A percentile compares a stretch with the other conserved stretches of the same genome.
Evolutionary conservation across 2,797 vertebrate genomes (phyloP).

Genomic region (Ara ararauna): DNA sequence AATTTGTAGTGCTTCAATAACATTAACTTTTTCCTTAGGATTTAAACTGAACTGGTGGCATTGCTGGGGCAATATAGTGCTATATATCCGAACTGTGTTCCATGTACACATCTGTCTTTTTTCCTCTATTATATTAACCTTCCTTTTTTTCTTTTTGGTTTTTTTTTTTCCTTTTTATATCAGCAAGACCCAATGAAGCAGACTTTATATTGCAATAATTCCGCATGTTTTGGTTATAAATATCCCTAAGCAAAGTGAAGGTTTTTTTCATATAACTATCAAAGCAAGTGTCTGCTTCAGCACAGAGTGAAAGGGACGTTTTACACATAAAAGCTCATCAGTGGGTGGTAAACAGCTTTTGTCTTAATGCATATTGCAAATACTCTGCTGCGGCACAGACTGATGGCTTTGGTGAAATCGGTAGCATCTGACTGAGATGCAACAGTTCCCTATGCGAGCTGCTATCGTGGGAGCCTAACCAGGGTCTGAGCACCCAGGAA

Average conservation of each 20-base stretch:
- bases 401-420: neutral
- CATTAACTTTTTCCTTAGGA: conserved; percentile 8
- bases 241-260: conserved; percentile 68
- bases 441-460: neutral
- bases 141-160: neutral
- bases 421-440: neutral
- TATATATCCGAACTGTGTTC: neutral
- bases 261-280: conserved; percentile 69
- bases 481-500: neutral
- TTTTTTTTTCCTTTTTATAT: neutral
- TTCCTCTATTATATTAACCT: conserved; percentile 52
- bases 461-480: neutral
- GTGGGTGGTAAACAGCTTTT: conserved; percentile 37
- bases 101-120: neutral
- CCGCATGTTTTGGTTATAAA: conserved; percentile 71
- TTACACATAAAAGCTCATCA: conserved; percentile 49
- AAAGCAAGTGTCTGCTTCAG: conserved; percentile 67
- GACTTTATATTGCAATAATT: conserved; percentile 69
- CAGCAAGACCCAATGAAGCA: conserved; percentile 61
- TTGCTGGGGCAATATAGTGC: neutral
- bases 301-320: conserved; percentile 33
- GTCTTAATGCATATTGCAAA: conserved; percentile 50
- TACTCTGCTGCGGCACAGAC: neutral
- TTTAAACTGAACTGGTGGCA: neutral
- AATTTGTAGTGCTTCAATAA: conserved; percentile 24